A percentile compares a stretch with the other conserved stretches of the same genome.
Conservation (phyloP, 2,113 vertebrate species). For the Etia nguti region DNA sequence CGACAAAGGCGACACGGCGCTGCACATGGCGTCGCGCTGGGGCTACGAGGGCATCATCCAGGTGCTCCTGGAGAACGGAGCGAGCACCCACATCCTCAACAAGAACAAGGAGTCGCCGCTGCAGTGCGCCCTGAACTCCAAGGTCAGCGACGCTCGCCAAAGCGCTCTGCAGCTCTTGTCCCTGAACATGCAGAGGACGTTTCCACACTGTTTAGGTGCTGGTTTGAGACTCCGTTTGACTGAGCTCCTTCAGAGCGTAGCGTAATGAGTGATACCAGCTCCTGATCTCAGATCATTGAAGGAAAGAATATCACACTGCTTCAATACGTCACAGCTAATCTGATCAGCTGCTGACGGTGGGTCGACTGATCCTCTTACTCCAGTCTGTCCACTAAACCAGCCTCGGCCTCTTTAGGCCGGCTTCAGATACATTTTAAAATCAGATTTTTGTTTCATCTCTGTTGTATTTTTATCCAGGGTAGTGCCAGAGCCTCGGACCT, state of each 20-base stretch:
- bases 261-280: not conserved
- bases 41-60: conserved; percentile 92
- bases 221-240: not conserved
- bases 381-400: not conserved
- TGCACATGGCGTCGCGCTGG: conserved; percentile 93
- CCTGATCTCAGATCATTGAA: not conserved
- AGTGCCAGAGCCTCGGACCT: not conserved
- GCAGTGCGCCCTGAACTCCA: conserved; percentile 89
- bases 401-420: too few relatives aligned
- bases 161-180: not conserved
- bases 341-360: not conserved
- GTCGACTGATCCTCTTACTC: not conserved
- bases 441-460: not conserved
- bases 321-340: not conserved
- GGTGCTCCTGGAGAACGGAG: conserved; percentile 90
- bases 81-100: conserved; percentile 78
- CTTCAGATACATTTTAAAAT: not conserved
- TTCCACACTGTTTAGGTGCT: not conserved
- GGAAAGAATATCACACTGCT: not conserved
- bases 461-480: not conserved
- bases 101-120: conserved; percentile 82
- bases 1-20: conserved; percentile 89
- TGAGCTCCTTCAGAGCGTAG: not conserved
- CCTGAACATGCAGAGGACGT: not conserved
- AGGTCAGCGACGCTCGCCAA: conserved; percentile 70